These are phyloP conservation scores for Drosophila nigritarsus DNA, from an alignment of 2,888 invertebrate genomes.

Conservation along the genomic window DNA sequence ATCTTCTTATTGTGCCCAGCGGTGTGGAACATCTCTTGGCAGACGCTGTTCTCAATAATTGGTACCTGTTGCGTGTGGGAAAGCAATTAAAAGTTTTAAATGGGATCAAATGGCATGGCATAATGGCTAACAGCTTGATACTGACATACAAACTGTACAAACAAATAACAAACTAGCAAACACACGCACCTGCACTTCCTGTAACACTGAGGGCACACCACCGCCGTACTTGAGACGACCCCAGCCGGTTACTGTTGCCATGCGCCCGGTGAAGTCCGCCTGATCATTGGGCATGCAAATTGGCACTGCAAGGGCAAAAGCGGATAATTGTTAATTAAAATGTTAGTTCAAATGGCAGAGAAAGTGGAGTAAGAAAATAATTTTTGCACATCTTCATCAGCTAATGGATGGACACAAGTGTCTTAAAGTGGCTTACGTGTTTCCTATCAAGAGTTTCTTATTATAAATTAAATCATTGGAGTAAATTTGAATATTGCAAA, in stretches of 20 bases:
- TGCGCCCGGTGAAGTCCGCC: conserved; percentile 92
- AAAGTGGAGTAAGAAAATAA: neutral
- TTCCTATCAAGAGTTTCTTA: neutral
- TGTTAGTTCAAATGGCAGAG: neutral
- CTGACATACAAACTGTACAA: neutral
- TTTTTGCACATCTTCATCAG: neutral
- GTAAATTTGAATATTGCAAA: no score
- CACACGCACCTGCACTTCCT: conserved; percentile 91
- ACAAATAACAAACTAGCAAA: neutral
- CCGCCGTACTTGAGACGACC: conserved; percentile 96
- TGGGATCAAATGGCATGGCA: conserved; percentile 9
- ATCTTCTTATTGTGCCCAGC: conserved; percentile 95
- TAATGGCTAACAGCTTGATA: conserved; percentile 17
- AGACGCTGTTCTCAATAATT: conserved; percentile 95
- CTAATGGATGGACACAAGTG: neutral
- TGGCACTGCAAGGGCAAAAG: conserved; percentile 88
- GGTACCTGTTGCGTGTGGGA: conserved; percentile 88
- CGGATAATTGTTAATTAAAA: neutral
- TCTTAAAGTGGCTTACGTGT: neutral
- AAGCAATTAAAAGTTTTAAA: conserved; percentile 36
- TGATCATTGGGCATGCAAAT: conserved; percentile 94
- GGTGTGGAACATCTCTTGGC: conserved; percentile 97
- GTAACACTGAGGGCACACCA: conserved; percentile 94
- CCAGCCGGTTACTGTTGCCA: conserved; percentile 97
- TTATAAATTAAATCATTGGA: no score